Conservation (phyloP, 2,888 invertebrate genomes). For the Leptopilina myrica region DNA sequence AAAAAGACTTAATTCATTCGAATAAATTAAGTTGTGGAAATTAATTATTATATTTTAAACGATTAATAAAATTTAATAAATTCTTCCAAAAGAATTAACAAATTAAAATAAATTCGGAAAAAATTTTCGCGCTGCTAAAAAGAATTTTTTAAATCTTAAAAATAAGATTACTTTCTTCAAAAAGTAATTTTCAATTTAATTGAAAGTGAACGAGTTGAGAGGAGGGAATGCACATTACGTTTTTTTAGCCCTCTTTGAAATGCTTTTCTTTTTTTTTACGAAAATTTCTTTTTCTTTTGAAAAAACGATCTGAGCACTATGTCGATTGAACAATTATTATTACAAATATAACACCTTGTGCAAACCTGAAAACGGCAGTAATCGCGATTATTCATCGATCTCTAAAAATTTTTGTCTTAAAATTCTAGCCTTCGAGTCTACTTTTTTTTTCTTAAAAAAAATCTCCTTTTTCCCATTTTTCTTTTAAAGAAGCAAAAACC, state of each 20-base stretch:
- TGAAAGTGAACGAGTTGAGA: slow-evolving; percentile 14
- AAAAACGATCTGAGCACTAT: slow-evolving; percentile 23
- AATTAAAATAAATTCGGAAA: no score
- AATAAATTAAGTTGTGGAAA: no score
- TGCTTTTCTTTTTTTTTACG: not conserved
- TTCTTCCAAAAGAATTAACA: no score
- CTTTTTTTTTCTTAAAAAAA: slow-evolving; percentile 19
- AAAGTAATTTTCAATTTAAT: no score
- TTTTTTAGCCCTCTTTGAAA: slow-evolving; percentile 7
- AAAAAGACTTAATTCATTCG: no score
- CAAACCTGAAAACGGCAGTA: slow-evolving; percentile 68
- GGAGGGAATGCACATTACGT: slow-evolving; percentile 50
- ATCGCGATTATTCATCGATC: slow-evolving; percentile 57
- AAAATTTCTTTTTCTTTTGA: not conserved
- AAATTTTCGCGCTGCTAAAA: not conserved
- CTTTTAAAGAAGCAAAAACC: not conserved
- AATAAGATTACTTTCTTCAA: no score
- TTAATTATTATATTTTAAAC: no score
- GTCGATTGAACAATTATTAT: slow-evolving; percentile 24
- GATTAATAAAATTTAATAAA: no score
- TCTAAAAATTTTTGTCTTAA: slow-evolving; percentile 27
- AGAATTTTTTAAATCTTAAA: not conserved
- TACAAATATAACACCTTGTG: slow-evolving; percentile 40
- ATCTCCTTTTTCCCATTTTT: not conserved
- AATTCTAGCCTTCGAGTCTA: slow-evolving; percentile 20